Conservation (phyloP, 2,888 invertebrate species). For the Dryococelus australis region DNA sequence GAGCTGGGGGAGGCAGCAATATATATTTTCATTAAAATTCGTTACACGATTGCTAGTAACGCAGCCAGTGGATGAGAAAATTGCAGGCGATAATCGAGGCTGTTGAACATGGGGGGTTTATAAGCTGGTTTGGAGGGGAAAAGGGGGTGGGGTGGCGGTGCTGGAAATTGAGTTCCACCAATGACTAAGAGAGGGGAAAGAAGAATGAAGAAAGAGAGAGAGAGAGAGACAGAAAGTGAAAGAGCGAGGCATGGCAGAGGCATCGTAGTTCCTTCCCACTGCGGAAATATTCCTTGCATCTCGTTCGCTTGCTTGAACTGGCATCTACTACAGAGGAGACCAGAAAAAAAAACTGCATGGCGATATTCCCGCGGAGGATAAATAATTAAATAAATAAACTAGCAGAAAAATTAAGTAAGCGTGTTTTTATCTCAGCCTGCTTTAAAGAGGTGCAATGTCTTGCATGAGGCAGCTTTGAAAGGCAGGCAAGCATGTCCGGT, state of each 20-base stretch:
- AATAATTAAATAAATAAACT: background rate
- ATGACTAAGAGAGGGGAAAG: background rate
- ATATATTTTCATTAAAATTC: slow-evolving; percentile 5
- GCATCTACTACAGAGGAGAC: background rate
- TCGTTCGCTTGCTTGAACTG: too few species aligned
- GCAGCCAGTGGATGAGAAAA: background rate
- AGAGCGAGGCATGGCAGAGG: too few species aligned
- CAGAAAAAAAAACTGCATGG: background rate
- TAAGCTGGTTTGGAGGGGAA: background rate
- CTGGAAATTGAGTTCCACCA: background rate
- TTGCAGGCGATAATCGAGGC: slow-evolving; percentile 16
- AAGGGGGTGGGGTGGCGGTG: background rate
- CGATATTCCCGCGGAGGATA: background rate
- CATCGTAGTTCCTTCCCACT: too few species aligned
- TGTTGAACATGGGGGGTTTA: background rate
- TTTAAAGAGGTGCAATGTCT: too few species aligned
- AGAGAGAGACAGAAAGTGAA: background rate
- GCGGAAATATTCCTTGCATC: background rate
- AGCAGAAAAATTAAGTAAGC: background rate
- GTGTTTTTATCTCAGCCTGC: too few species aligned
- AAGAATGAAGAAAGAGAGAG: background rate
- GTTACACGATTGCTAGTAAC: background rate
- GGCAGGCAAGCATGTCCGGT: too few species aligned
- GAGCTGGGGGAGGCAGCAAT: too few species aligned
- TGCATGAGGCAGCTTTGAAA: too few species aligned